Conservation (phyloP, 2,113 vertebrate species). For the Phalacrocorax brasilianus region DNA sequence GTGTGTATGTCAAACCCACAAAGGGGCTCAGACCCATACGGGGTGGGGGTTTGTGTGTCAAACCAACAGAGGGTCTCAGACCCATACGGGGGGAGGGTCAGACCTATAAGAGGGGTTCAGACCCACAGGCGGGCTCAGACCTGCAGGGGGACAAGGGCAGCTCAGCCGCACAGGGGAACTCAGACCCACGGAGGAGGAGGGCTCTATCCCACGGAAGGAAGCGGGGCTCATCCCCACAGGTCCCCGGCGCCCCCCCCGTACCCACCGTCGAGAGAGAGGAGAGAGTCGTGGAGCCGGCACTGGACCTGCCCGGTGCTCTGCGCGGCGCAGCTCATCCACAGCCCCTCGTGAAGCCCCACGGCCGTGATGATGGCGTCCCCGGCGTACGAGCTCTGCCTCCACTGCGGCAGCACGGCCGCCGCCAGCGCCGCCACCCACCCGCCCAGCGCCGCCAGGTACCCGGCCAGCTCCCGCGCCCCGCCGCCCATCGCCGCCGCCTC, state of each 20-base stretch:
- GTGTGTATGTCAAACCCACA: background rate
- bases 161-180: too few relatives aligned
- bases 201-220: background rate
- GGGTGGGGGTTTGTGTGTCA: too few relatives aligned
- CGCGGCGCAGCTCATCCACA: conserved; percentile 98
- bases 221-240: background rate
- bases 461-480: too few relatives aligned
- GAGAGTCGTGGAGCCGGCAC: conserved; percentile 95
- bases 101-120: too few relatives aligned
- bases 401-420: conserved; percentile 89
- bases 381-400: conserved; percentile 94
- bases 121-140: too few relatives aligned
- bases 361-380: conserved; percentile 98
- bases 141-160: too few relatives aligned
- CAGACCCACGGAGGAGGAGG: too few relatives aligned
- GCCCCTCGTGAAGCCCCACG: conserved; percentile 93
- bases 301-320: conserved; percentile 98
- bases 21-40: background rate
- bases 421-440: conserved; percentile 92
- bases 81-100: background rate
- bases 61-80: background rate
- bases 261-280: conserved; percentile 94
- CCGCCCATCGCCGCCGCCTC: too few relatives aligned
- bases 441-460: too few relatives aligned
- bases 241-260: background rate